A percentile compares a stretch with the other conserved stretches of the same genome.
These are phyloP conservation scores for Sceloporus undulatus DNA, from an alignment of 2,113 vertebrate genomes.

Conservation along the genomic window DNA sequence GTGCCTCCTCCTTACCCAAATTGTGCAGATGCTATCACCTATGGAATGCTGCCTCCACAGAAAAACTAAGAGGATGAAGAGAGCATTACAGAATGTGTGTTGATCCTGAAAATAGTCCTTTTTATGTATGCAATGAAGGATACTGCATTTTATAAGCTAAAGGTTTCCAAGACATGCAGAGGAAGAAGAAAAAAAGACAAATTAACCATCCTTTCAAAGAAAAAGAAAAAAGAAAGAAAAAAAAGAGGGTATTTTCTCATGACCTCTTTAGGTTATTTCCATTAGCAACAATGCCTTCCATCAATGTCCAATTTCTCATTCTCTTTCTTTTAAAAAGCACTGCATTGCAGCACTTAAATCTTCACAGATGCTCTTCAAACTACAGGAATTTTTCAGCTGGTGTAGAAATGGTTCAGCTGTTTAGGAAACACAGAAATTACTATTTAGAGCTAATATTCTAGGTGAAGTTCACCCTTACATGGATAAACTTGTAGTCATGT, in stretches of 20 bases:
- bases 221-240: not conserved
- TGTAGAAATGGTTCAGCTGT: not conserved
- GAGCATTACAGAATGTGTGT: not conserved
- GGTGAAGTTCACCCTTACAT: not conserved
- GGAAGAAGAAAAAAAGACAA: not conserved
- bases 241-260: not conserved
- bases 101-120: not conserved
- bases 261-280: not conserved
- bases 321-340: slow-evolving; percentile 2
- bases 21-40: not conserved
- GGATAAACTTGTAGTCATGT: not conserved
- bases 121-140: not conserved
- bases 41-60: no score
- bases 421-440: not conserved
- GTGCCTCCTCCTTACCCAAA: no score
- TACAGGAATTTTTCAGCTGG: not conserved
- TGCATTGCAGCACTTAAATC: slow-evolving; percentile 12
- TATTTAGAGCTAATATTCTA: not conserved
- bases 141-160: not conserved
- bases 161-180: not conserved
- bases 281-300: not conserved
- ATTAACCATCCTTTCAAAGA: not conserved
- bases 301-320: not conserved
- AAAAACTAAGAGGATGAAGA: not conserved
- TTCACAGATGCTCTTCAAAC: not conserved